A percentile compares a stretch with the other conserved stretches of the same genome.
These are phyloP conservation scores for Zelostemma sp. DNA, from an alignment of 1,140 invertebrate species.

Conservation along the genomic window DNA sequence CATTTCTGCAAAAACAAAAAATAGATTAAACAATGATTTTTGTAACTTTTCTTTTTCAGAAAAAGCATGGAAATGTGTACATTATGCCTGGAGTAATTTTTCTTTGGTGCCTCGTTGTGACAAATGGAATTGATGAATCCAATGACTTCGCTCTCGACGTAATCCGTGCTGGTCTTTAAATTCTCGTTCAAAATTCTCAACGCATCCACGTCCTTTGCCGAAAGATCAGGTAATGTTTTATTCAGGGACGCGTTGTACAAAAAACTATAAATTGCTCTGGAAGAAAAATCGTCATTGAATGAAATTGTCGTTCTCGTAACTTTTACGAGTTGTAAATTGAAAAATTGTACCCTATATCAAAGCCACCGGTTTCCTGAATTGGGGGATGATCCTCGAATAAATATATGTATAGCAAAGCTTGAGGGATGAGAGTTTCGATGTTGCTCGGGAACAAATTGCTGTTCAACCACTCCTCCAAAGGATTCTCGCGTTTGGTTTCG, in stretches of 20 bases:
- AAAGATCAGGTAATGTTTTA: neutral
- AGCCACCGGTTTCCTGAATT: neutral
- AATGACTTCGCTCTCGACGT: neutral
- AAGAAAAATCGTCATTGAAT: neutral
- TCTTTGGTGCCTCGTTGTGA: neutral
- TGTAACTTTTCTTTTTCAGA: too few species aligned
- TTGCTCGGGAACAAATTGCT: slow-evolving; percentile 13
- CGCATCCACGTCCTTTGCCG: neutral
- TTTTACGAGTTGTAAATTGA: neutral
- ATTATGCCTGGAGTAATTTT: too few species aligned
- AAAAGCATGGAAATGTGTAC: too few species aligned
- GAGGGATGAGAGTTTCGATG: slow-evolving; percentile 22
- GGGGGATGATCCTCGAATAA: slow-evolving; percentile 31
- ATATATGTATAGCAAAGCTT: slow-evolving; percentile 37
- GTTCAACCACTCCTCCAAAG: slow-evolving; percentile 34
- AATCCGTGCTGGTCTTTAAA: neutral
- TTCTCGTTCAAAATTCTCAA: neutral
- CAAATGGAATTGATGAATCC: neutral
- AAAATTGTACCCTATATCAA: neutral
- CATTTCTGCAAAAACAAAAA: too few species aligned
- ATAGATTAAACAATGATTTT: too few species aligned
- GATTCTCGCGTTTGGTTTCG: slow-evolving; percentile 10
- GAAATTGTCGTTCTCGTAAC: neutral
- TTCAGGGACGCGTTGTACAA: neutral
- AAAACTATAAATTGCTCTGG: neutral